Evolutionary conservation across 2,888 invertebrate species (phyloP).

Genomic region (Quadriops clusia): DNA sequence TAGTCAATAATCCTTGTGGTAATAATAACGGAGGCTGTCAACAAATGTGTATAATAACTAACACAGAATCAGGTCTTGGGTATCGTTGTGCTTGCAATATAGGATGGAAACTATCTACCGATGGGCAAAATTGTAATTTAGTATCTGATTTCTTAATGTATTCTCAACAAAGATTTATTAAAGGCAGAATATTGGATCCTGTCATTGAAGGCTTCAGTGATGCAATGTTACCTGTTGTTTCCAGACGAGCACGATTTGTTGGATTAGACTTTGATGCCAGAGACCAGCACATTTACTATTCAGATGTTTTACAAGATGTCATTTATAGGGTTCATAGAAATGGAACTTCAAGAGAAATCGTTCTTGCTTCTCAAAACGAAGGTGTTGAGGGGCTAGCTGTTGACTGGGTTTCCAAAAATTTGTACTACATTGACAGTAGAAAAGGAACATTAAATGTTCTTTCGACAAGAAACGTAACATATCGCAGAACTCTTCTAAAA

Average conservation of each 20-base stretch:
- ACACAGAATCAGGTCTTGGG: slow-evolving; percentile 57
- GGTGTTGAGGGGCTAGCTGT: slow-evolving; percentile 93
- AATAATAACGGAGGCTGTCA: slow-evolving; percentile 81
- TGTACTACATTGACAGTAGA: slow-evolving; percentile 90
- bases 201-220: slow-evolving; percentile 86
- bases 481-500: slow-evolving; percentile 70
- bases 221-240: slow-evolving; percentile 89
- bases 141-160: slow-evolving; percentile 88
- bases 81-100: slow-evolving; percentile 88
- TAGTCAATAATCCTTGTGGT: slow-evolving; percentile 70
- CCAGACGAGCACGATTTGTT: slow-evolving; percentile 82
- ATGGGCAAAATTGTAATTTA: slow-evolving; percentile 67
- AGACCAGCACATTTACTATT: slow-evolving; percentile 89
- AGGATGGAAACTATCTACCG: slow-evolving; percentile 64
- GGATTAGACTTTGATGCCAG: slow-evolving; percentile 89
- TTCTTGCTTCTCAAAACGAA: slow-evolving; percentile 90
- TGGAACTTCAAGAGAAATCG: slow-evolving; percentile 73
- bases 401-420: slow-evolving; percentile 90
- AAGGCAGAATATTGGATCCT: slow-evolving; percentile 81
- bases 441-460: slow-evolving; percentile 90
- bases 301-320: slow-evolving; percentile 92
- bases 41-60: slow-evolving; percentile 88
- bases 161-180: slow-evolving; percentile 90
- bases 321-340: slow-evolving; percentile 75
- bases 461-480: slow-evolving; percentile 74